Conservation (phyloP, 2,797 vertebrate species). For the Anguilla pacifica region DNA sequence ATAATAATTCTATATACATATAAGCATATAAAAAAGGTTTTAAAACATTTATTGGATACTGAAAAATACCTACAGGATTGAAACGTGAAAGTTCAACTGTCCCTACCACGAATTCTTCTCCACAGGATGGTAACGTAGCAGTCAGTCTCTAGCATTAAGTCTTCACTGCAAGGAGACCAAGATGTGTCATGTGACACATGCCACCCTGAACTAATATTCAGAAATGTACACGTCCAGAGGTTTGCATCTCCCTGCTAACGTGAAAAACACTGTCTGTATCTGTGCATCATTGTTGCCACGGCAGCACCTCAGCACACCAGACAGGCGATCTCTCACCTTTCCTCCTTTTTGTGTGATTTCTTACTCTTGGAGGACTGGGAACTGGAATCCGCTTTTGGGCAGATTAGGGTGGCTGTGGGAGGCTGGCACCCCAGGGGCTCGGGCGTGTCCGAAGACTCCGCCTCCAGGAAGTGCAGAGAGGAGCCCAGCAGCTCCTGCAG, state of each 20-base stretch:
- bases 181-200: slow-evolving; percentile 50
- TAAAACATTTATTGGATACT: slow-evolving; percentile 65
- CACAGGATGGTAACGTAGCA: slow-evolving; percentile 52
- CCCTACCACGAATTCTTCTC: slow-evolving; percentile 57
- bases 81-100: slow-evolving; percentile 73
- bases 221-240: not conserved
- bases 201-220: not conserved
- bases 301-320: not conserved
- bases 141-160: slow-evolving; percentile 28
- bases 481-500: slow-evolving; percentile 91
- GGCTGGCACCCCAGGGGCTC: slow-evolving; percentile 68
- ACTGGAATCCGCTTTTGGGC: slow-evolving; percentile 11
- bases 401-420: slow-evolving; percentile 22
- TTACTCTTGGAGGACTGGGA: slow-evolving; percentile 52
- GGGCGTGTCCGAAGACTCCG: slow-evolving; percentile 43
- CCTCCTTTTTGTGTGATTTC: slow-evolving; percentile 53
- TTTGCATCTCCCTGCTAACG: not conserved
- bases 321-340: not conserved
- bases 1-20: slow-evolving; percentile 72
- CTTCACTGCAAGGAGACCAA: slow-evolving; percentile 62
- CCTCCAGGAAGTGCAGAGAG: slow-evolving; percentile 79
- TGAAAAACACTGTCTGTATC: slow-evolving; percentile 55
- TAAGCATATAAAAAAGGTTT: slow-evolving; percentile 58
- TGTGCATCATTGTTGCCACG: slow-evolving; percentile 41
- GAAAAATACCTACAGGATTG: slow-evolving; percentile 74